These are phyloP conservation scores for Conger conger DNA, from an alignment of 2,113 vertebrate species.

Conservation along the genomic window DNA sequence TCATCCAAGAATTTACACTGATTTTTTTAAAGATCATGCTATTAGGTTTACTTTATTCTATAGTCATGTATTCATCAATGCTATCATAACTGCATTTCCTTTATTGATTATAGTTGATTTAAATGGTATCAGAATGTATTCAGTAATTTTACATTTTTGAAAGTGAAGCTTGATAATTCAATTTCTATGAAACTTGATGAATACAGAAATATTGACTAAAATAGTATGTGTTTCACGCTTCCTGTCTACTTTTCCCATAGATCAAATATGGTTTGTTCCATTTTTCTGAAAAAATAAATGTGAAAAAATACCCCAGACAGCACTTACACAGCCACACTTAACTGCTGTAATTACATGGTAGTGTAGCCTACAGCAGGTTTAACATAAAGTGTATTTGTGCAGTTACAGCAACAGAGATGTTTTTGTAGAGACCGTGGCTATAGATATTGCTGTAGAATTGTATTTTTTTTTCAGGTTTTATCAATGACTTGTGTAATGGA, in stretches of 20 bases:
- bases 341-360: background rate
- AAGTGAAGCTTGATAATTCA: background rate
- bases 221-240: background rate
- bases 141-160: background rate
- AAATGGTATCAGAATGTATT: background rate
- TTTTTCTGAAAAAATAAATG: too few species aligned
- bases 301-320: background rate
- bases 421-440: too few species aligned
- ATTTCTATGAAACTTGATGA: background rate
- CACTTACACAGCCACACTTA: background rate
- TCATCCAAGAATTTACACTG: too few species aligned
- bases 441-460: too few species aligned
- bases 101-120: background rate
- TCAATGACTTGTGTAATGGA: background rate
- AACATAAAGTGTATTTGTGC: too few species aligned
- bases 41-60: too few species aligned
- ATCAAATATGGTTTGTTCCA: background rate
- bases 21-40: too few species aligned
- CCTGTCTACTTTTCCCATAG: background rate
- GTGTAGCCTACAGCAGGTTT: background rate
- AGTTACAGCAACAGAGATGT: too few species aligned
- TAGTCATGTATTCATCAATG: too few species aligned
- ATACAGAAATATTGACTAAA: background rate
- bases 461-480: background rate
- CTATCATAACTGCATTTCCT: too few species aligned